Percentiles rank a stretch among this genome's conserved stretches.
phyloP scores from a whole-genome alignment of 2,113 vertebrate species.

The Axis porcinus region DNA sequence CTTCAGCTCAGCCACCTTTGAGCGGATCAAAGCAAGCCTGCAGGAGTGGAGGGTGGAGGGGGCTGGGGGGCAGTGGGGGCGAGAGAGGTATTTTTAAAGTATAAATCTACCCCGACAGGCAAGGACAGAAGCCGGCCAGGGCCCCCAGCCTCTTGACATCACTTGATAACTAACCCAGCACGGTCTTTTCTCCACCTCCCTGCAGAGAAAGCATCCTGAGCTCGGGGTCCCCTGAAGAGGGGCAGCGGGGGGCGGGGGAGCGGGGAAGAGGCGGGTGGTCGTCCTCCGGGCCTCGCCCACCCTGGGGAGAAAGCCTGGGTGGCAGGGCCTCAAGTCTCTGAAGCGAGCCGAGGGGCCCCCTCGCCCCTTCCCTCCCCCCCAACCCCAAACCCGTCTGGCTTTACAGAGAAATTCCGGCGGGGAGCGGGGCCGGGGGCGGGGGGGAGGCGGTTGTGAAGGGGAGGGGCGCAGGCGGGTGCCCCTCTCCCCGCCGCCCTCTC shows the following conservation, averaged over 20 bases:
- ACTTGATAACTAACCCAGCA: background rate
- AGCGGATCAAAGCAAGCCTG: slow-evolving; percentile 27
- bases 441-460: background rate
- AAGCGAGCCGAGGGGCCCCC: background rate
- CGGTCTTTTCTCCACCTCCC: background rate
- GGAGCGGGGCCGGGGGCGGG: background rate
- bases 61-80: background rate
- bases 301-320: slow-evolving; percentile 42
- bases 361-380: slow-evolving; percentile 5
- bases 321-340: background rate
- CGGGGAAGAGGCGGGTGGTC: slow-evolving; percentile 57
- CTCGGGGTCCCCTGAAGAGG: background rate
- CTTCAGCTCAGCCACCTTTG: slow-evolving; percentile 9
- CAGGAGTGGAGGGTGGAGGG: rapidly evolving
- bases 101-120: background rate
- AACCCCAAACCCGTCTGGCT: background rate
- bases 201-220: background rate
- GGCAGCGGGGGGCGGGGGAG: background rate
- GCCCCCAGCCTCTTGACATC: slow-evolving; percentile 4
- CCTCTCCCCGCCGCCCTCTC: background rate
- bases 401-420: slow-evolving; percentile 57
- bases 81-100: background rate
- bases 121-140: background rate
- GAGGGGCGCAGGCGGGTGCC: background rate
- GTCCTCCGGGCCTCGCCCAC: slow-evolving; percentile 23